Conservation (phyloP, 92 coral and sea anemone genomes). For the Heliopora coerulea region DNA sequence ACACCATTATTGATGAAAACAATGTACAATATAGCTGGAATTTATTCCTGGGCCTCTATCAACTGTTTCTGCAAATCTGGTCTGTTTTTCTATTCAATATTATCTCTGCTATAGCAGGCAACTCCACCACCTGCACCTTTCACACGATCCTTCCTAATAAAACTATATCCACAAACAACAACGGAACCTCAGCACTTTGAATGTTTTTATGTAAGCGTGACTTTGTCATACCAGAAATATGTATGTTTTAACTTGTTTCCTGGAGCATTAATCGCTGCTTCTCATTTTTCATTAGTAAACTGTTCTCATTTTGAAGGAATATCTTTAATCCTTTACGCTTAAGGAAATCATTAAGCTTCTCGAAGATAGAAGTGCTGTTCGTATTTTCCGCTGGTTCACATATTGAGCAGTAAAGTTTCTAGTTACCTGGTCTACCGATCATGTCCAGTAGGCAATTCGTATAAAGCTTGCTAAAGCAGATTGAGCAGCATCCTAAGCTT, state of each 20-base stretch:
- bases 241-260: not conserved
- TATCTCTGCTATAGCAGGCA: not conserved
- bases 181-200: not conserved
- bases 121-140: conserved; percentile 35
- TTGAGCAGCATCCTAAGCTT: too few species aligned
- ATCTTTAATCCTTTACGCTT: not conserved
- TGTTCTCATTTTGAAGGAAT: not conserved
- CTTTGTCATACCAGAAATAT: not conserved
- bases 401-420: too few species aligned
- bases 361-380: not conserved
- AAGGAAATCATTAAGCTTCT: too few species aligned
- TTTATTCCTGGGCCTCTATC: too few species aligned
- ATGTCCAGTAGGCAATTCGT: too few species aligned
- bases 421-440: too few species aligned
- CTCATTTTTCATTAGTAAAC: not conserved
- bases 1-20: not conserved
- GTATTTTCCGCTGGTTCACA: too few species aligned
- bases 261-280: not conserved
- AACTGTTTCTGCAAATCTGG: not conserved
- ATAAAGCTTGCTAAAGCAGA: too few species aligned
- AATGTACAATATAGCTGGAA: not conserved
- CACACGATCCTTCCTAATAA: conserved; percentile 38
- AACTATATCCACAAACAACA: conserved; percentile 28
- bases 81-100: not conserved
- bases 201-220: not conserved